A percentile compares a stretch with the other conserved stretches of the same genome.
These are phyloP conservation scores for Tangara arthus DNA, from an alignment of 2,797 vertebrate genomes.

Conservation along the genomic window DNA sequence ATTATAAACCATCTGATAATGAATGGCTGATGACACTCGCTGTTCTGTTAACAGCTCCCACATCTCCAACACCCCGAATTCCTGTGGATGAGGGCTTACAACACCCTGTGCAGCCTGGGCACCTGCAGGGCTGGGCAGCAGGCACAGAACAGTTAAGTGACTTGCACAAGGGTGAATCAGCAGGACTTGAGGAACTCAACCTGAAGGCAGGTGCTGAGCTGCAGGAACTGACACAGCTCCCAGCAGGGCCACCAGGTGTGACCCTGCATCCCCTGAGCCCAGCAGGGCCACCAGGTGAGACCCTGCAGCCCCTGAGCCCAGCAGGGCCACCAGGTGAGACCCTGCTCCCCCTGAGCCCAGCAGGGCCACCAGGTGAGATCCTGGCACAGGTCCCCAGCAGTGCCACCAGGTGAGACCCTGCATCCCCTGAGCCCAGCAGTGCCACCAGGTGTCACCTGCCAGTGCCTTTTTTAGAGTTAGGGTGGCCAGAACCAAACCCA, in stretches of 20 bases:
- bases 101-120: background rate
- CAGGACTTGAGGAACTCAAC: conserved; percentile 1
- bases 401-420: background rate
- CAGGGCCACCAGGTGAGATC: background rate
- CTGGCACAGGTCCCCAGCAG: background rate
- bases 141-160: background rate
- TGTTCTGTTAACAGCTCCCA: background rate
- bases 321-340: background rate
- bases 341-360: background rate
- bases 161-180: conserved; percentile 44
- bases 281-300: background rate
- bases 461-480: background rate
- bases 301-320: background rate
- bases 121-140: background rate
- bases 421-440: background rate
- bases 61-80: background rate
- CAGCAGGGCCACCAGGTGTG: background rate
- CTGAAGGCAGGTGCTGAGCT: background rate
- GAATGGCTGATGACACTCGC: background rate
- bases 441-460: background rate
- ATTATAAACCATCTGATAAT: background rate
- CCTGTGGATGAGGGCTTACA: background rate
- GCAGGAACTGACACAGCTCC: background rate
- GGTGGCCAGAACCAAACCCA: background rate
- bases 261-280: background rate